A percentile compares a stretch with the other conserved stretches of the same genome.
phyloP scores from a whole-genome alignment of 2,888 invertebrate species.

The Volucella inanis region DNA sequence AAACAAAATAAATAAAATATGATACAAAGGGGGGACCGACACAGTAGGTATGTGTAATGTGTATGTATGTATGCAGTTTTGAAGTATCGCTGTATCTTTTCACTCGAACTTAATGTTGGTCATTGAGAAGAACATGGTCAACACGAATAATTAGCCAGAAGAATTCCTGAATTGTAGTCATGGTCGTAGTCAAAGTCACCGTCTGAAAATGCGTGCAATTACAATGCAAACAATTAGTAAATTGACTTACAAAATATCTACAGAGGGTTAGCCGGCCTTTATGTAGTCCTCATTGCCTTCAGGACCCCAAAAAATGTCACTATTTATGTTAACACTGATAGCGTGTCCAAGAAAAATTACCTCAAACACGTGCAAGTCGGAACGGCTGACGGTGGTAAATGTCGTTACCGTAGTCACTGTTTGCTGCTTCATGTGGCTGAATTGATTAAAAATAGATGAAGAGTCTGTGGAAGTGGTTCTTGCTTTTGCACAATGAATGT shows the following conservation, averaged over 20 bases:
- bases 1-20: not conserved
- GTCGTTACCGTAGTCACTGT: not conserved
- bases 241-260: conserved; percentile 28
- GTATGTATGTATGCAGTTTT: no score
- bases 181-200: not conserved
- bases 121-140: no score
- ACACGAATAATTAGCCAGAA: not conserved
- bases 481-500: conserved; percentile 10
- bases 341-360: conserved; percentile 61
- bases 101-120: no score
- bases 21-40: not conserved
- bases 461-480: conserved; percentile 23
- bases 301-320: conserved; percentile 22
- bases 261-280: not conserved
- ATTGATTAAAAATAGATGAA: conserved; percentile 60
- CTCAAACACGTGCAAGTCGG: conserved; percentile 22
- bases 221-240: conserved; percentile 56
- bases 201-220: conserved; percentile 9
- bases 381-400: conserved; percentile 2
- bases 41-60: no score
- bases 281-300: no score
- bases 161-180: not conserved
- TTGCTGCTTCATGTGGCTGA: not conserved
- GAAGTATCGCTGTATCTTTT: no score
- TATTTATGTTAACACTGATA: conserved; percentile 46